Base-by-base conservation (phyloP, 2,113 vertebrate genomes). In the Channa argus region DNA sequence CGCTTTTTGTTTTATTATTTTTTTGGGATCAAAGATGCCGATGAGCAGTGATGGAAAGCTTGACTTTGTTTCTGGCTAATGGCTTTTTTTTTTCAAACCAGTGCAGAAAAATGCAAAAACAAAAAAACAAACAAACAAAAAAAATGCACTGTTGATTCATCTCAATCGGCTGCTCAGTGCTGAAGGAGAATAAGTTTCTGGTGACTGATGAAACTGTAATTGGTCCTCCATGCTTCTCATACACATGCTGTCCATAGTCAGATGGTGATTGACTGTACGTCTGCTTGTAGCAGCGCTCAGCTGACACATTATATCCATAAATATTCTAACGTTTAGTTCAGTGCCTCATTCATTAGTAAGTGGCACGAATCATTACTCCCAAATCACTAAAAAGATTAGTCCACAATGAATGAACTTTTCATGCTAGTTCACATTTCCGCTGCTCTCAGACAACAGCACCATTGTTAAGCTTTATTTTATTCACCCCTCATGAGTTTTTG, bases 341-440 rank as follows among this genome's bases (percentile, higher is more conserved):
- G 52, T 52, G 69, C 51, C 50, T 63, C 54, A 53, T 79, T 86
- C 74, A 71, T 90, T 79, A 73, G 56, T 15, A 53, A 80, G 71
- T 60, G 69, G 72, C 70, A 77, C 12, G 49, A 85, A 74, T 84
- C 15, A n/a, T 80, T 78, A 74, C 60, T 77, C 80, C 52, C 75
- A 74, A 82, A 75, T 86, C 72, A 60, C 70, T 78, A 60, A 77
- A 82, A 77, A 74, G 83, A 86, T 84, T 77, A 80, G 58, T 64
- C 80, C 56, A 43, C 61, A 82, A 69, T 75, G 63, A 80, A 77
- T 84, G 47, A 77, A 75, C 73, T 66, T 62, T 46, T 60, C 68
- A 54, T 56, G 75, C 69, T 50, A 14, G 24, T 36, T 71, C 55
- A 24, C 65, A 34, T 44, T 39, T 58, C 53, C 9, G 8, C 54